Base-by-base conservation (phyloP, 2,113 vertebrate species). In the Vombatus ursinus region DNA sequence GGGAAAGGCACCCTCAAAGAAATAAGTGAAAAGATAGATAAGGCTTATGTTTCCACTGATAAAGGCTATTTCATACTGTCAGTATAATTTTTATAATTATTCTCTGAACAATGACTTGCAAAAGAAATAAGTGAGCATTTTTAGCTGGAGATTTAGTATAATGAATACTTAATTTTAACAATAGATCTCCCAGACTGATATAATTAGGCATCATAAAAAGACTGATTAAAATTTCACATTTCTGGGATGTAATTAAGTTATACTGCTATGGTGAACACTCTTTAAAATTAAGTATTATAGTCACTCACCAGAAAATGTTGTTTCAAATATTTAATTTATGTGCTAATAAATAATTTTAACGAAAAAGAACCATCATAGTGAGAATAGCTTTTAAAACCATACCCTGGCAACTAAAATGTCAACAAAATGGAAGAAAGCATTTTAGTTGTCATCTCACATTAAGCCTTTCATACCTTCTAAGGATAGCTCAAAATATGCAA, bases 51-150 rank as follows among this genome's bases (percentile, higher is more conserved):
- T 84, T 44, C 7, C 26, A n/a, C 68, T 44, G 68, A 44, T 84
- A 84, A 84, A 84, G 68, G 19, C 68, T 84, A 44, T 44, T 84
- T 84, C 68, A 84, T n/a, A 44, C 19, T 84, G 68, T 44, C 68
- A 84, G 68, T 84, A 84, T 84, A 84, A 84, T 84, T 84, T 84
- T 84, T 44, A 84, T 84, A 84, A 84, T 84, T 84, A 84, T 84
- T 84, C 68, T 84, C 68, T 84, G 68, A 84, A 84, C 68, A 84
- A 44, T 84, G 68, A 84, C n/a, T 84, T 84, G n/a, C 68, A 84
- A 84, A 84, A 44, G 68, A 84, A 84, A 84, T 84, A 84, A 84
- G 68, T 44, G 68, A 84, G 7, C 68, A 84, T 84, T 84, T 84
- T 84, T 84, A 84, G 68, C 68, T 23, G 68, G 68, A 84, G 37